These are phyloP conservation scores for Hafferia zeledoni DNA, from an alignment of 2,797 vertebrate genomes.

Conservation along the genomic window DNA sequence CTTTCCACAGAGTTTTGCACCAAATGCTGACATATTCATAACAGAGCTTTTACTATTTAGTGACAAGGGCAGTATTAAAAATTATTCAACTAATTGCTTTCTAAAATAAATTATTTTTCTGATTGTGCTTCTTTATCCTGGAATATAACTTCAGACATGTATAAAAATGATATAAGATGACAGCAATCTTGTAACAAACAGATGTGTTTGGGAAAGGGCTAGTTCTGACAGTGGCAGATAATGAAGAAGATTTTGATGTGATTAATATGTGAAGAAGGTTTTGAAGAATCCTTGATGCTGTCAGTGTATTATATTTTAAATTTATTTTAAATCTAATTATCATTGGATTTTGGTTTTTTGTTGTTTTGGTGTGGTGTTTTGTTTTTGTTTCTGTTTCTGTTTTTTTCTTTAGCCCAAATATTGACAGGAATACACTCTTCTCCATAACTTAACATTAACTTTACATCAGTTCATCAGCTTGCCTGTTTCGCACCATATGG, in stretches of 20 bases:
- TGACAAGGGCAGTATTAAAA: conserved; percentile 50
- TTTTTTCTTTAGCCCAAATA: not conserved
- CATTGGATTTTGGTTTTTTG: not conserved
- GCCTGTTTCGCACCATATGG: not conserved
- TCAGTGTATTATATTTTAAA: not conserved
- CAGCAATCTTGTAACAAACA: not conserved
- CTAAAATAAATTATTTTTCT: not conserved
- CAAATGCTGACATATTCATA: conserved; percentile 63
- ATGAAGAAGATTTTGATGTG: not conserved
- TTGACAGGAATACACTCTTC: not conserved
- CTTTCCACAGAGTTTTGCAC: conserved; percentile 68
- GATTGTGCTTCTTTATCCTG: not conserved
- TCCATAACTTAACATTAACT: not conserved
- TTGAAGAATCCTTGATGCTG: not conserved
- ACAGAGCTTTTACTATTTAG: conserved; percentile 52
- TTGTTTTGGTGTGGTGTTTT: no score
- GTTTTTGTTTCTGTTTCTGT: no score
- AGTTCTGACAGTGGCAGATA: not conserved
- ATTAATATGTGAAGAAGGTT: not conserved
- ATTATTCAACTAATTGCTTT: conserved; percentile 29
- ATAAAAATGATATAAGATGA: not conserved
- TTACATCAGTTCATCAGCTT: not conserved
- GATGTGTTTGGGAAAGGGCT: not conserved
- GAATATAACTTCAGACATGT: not conserved
- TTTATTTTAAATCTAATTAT: not conserved